Conservation (phyloP, 2,113 vertebrate genomes). For the Nerophis lumbriciformis region DNA sequence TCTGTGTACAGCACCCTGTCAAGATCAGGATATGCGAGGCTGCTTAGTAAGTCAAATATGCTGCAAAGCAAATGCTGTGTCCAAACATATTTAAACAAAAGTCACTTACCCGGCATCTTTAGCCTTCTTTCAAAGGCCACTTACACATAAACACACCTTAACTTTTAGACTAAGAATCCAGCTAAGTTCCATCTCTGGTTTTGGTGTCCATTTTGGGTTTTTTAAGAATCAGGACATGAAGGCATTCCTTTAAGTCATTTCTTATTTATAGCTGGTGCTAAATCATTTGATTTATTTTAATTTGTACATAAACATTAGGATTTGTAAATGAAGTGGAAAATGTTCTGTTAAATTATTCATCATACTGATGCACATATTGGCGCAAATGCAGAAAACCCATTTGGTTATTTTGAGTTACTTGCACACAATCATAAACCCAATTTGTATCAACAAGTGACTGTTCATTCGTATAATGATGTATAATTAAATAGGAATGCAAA, state of each 20-base stretch:
- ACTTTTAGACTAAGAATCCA: slow-evolving; percentile 26
- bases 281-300: too few species aligned
- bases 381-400: background rate
- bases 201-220: too few species aligned
- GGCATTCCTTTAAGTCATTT: too few species aligned
- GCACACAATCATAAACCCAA: background rate
- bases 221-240: too few species aligned
- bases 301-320: background rate
- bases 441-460: background rate
- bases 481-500: slow-evolving; percentile 11
- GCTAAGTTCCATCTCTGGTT: background rate
- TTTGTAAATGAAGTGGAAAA: background rate
- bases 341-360: slow-evolving; percentile 14
- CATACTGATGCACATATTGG: slow-evolving; percentile 4
- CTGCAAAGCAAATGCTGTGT: slow-evolving; percentile 64
- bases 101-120: slow-evolving; percentile 45
- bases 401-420: background rate
- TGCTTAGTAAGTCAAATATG: slow-evolving; percentile 27
- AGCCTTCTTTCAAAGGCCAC: slow-evolving; percentile 27
- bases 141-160: slow-evolving; percentile 52
- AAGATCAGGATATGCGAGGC: slow-evolving; percentile 50
- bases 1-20: slow-evolving; percentile 68
- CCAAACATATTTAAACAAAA: slow-evolving; percentile 62
- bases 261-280: too few species aligned
- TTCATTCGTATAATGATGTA: slow-evolving; percentile 1